These are phyloP conservation scores for Chaunax sp. DNA, from an alignment of 2,797 vertebrate genomes.

Conservation along the genomic window DNA sequence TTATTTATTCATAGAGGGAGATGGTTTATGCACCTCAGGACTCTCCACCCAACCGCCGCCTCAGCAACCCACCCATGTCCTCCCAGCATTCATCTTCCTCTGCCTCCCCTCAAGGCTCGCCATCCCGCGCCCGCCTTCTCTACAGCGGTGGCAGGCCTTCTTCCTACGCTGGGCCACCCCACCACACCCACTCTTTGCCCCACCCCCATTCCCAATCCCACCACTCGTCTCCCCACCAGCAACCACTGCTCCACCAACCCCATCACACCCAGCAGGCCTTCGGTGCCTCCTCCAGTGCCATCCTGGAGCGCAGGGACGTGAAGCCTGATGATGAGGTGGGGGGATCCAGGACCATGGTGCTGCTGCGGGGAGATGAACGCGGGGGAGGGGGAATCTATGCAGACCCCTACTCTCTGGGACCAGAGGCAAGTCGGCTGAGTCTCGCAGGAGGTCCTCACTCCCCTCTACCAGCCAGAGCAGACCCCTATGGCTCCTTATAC, in stretches of 20 bases:
- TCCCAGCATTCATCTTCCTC: slow-evolving; percentile 84
- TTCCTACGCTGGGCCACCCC: slow-evolving; percentile 90
- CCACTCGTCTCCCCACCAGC: slow-evolving; percentile 87
- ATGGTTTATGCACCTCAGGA: slow-evolving; percentile 96
- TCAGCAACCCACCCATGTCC: slow-evolving; percentile 87
- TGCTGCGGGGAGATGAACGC: slow-evolving; percentile 90
- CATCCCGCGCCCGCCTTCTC: slow-evolving; percentile 91
- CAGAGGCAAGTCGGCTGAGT: slow-evolving; percentile 89
- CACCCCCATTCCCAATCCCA: slow-evolving; percentile 84
- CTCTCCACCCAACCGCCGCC: slow-evolving; percentile 91
- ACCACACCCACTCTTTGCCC: slow-evolving; percentile 81
- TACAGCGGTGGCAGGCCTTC: slow-evolving; percentile 92
- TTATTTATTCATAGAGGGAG: slow-evolving; percentile 84
- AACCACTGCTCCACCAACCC: slow-evolving; percentile 76
- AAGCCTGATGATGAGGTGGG: slow-evolving; percentile 94
- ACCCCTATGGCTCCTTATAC: slow-evolving; percentile 90
- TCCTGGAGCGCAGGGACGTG: slow-evolving; percentile 94
- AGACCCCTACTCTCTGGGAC: slow-evolving; percentile 91
- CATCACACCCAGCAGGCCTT: slow-evolving; percentile 84
- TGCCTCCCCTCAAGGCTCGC: slow-evolving; percentile 87
- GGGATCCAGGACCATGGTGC: slow-evolving; percentile 89
- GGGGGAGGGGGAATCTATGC: slow-evolving; percentile 88
- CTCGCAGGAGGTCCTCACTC: slow-evolving; percentile 92
- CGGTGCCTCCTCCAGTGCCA: slow-evolving; percentile 95
- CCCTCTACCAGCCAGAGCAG: slow-evolving; percentile 80